These are phyloP conservation scores for Cyaniris semiargus DNA, from an alignment of 2,888 invertebrate genomes.

Conservation along the genomic window DNA sequence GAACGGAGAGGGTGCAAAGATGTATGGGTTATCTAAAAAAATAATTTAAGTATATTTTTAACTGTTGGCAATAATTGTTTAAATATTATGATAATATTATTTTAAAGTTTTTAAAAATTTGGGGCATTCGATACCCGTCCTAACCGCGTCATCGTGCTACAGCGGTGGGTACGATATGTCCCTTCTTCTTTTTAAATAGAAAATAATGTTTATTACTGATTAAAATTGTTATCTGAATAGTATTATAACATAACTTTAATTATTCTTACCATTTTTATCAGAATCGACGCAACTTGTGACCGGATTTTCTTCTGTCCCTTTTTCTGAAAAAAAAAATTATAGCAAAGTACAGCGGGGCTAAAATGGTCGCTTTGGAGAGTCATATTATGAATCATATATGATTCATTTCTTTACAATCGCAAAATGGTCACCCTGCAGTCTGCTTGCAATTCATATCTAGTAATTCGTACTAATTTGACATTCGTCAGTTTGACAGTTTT, in stretches of 20 bases:
- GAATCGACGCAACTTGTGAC: background rate
- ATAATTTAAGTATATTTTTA: background rate
- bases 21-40: constrained; percentile 9
- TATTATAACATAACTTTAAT: background rate
- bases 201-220: background rate
- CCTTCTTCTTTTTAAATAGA: no score
- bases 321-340: background rate
- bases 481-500: no score
- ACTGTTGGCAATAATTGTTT: background rate
- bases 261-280: background rate
- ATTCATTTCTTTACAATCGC: no score
- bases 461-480: no score
- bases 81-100: background rate
- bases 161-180: no score
- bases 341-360: background rate
- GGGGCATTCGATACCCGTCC: no score
- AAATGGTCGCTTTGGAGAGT: no score
- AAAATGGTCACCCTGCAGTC: no score
- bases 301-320: background rate
- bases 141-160: no score
- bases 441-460: no score
- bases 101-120: no score
- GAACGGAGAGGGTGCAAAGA: background rate
- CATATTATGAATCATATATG: no score
- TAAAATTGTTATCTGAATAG: background rate